Percentiles rank a stretch among this genome's conserved stretches.
Conservation (phyloP, 2,888 invertebrate species). For the Noctua comes region DNA sequence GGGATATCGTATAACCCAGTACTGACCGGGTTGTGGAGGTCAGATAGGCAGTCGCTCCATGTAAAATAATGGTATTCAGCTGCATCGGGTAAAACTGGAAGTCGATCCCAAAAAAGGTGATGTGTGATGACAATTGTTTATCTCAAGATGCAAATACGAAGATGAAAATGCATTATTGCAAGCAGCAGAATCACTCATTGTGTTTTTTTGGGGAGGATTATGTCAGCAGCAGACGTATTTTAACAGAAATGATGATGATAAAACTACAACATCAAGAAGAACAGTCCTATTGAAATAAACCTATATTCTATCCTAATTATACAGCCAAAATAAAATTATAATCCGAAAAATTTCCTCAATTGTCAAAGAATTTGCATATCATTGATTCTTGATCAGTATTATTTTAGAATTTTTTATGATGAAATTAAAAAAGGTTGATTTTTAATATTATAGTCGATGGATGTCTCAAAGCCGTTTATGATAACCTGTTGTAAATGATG, state of each 20-base stretch:
- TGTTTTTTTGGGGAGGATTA: not conserved
- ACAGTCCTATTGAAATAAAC: not conserved
- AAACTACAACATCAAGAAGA: not conserved
- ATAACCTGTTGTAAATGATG: conserved; percentile 13
- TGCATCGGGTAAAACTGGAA: too few species aligned
- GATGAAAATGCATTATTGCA: not conserved
- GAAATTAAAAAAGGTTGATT: conserved; percentile 14
- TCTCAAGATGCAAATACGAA: not conserved
- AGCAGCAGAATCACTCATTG: not conserved
- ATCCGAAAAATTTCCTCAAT: not conserved
- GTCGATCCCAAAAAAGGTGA: too few species aligned
- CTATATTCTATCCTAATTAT: not conserved
- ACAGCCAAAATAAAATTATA: not conserved
- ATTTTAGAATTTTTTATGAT: conserved; percentile 15
- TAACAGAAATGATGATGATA: not conserved
- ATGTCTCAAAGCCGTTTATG: not conserved
- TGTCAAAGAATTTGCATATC: conserved; percentile 25
- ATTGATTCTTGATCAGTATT: conserved; percentile 17
- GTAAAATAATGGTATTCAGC: too few species aligned
- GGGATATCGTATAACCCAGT: too few species aligned
- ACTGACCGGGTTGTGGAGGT: too few species aligned
- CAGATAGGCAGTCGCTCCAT: too few species aligned
- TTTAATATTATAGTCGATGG: not conserved
- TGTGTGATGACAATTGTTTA: not conserved
- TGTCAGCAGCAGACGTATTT: not conserved